Evolutionary conservation across 2,888 invertebrate species (phyloP).

Genomic region (Caradrina clavipalpis): DNA sequence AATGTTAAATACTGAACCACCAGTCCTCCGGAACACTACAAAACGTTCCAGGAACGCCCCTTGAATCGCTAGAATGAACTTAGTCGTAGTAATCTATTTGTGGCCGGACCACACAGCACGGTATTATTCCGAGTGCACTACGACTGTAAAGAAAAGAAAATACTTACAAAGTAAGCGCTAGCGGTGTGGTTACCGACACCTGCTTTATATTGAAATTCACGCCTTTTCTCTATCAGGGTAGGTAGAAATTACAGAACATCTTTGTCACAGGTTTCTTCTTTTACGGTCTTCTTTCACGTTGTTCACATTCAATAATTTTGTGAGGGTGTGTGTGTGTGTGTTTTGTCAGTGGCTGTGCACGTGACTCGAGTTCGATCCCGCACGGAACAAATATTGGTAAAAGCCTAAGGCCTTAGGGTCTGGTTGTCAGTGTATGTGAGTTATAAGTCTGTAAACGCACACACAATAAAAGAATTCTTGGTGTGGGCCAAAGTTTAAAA

Average conservation of each 20-base stretch:
- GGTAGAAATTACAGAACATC: too few species aligned
- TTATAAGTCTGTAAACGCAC: too few species aligned
- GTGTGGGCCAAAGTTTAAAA: too few species aligned
- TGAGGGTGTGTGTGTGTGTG: too few species aligned
- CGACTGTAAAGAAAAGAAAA: conserved; percentile 13
- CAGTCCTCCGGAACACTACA: conserved; percentile 26
- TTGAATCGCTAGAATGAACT: conserved; percentile 33
- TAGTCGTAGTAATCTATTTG: conserved; percentile 45
- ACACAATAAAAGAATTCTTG: too few species aligned
- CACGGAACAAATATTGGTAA: too few species aligned
- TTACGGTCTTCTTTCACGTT: not conserved
- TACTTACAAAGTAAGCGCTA: conserved; percentile 8
- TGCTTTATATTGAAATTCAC: conserved; percentile 11
- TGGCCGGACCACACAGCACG: conserved; percentile 41
- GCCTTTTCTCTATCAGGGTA: too few species aligned
- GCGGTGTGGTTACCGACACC: conserved; percentile 15
- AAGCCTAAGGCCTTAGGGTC: too few species aligned
- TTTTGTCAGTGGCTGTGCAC: too few species aligned
- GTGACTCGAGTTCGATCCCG: too few species aligned
- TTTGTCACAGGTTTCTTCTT: too few species aligned
- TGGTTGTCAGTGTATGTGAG: too few species aligned
- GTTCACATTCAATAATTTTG: not conserved
- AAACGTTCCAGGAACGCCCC: conserved; percentile 38
- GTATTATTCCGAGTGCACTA: conserved; percentile 27
- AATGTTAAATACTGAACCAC: not conserved